These are phyloP conservation scores for Diarsia rubi DNA, from an alignment of 2,888 invertebrate genomes.

Conservation along the genomic window DNA sequence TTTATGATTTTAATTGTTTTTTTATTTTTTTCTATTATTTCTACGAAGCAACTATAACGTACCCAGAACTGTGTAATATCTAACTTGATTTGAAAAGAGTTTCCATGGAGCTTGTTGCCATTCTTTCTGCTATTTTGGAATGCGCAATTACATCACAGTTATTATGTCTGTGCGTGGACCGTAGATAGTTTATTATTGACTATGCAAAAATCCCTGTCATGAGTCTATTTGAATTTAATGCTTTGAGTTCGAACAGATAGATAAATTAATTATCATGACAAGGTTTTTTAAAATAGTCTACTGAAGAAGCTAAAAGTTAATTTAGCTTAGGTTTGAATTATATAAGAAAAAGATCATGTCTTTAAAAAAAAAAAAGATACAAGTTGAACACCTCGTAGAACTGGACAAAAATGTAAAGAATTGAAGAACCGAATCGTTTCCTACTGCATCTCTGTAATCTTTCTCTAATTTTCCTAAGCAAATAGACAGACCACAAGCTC, in stretches of 20 bases:
- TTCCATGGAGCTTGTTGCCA: too few species aligned
- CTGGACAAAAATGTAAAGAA: background rate
- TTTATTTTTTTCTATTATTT: too few species aligned
- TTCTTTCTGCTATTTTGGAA: too few species aligned
- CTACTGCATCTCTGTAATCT: background rate
- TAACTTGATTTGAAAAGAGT: too few species aligned
- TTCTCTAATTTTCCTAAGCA: background rate
- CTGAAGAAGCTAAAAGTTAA: background rate
- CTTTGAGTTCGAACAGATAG: background rate
- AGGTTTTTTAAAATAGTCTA: background rate
- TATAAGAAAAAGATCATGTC: background rate
- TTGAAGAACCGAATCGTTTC: background rate
- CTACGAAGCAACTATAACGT: too few species aligned
- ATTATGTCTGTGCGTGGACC: too few species aligned
- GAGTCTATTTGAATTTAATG: too few species aligned
- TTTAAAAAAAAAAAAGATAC: background rate
- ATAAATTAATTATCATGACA: background rate
- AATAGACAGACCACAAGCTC: slow-evolving; percentile 32
- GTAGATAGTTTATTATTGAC: too few species aligned
- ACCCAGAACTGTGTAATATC: too few species aligned
- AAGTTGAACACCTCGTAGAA: background rate
- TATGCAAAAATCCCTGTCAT: too few species aligned
- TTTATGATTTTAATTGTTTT: too few species aligned
- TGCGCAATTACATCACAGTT: too few species aligned
- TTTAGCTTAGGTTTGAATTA: background rate